phyloP scores from a whole-genome alignment of 2,888 invertebrate genomes.

The Elmis aenea region DNA sequence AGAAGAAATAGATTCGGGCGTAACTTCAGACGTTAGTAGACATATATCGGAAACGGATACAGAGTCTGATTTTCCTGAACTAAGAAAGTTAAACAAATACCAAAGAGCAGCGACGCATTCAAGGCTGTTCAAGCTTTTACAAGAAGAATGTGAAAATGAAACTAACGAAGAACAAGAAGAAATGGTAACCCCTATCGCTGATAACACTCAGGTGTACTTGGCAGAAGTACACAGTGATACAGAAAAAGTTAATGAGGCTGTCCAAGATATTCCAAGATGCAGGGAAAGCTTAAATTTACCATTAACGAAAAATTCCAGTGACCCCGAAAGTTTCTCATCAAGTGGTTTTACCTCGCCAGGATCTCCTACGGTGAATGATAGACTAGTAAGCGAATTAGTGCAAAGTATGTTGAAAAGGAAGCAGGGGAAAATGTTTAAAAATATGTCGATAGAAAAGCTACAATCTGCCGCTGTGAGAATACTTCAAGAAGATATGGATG shows the following conservation, averaged over 20 bases:
- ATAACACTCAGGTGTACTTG: slow-evolving; percentile 7
- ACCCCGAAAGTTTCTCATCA: slow-evolving; percentile 51
- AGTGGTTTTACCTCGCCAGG: slow-evolving; percentile 52
- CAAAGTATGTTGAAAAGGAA: slow-evolving; percentile 54
- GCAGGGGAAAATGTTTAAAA: slow-evolving; percentile 51
- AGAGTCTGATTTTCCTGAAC: slow-evolving; percentile 58
- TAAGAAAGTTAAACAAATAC: slow-evolving; percentile 56
- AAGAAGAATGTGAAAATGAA: slow-evolving; percentile 53
- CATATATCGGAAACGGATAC: slow-evolving; percentile 63
- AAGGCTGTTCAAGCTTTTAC: slow-evolving; percentile 61
- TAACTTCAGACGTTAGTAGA: slow-evolving; percentile 64
- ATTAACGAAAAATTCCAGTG: slow-evolving; percentile 46
- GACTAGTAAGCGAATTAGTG: slow-evolving; percentile 55
- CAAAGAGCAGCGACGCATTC: slow-evolving; percentile 70
- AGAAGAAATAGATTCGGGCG: slow-evolving; percentile 66
- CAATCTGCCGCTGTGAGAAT: slow-evolving; percentile 55
- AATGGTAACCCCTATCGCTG: background rate
- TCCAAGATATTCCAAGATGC: slow-evolving; percentile 35
- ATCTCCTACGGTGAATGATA: slow-evolving; percentile 50
- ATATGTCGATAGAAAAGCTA: slow-evolving; percentile 55
- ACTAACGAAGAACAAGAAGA: slow-evolving; percentile 38
- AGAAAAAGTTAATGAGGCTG: slow-evolving; percentile 35
- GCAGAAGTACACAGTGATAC: slow-evolving; percentile 22
- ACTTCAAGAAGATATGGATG: slow-evolving; percentile 52
- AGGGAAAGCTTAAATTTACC: slow-evolving; percentile 52